Conservation (phyloP, 2,797 vertebrate species). For the Anniella stebbinsi region DNA sequence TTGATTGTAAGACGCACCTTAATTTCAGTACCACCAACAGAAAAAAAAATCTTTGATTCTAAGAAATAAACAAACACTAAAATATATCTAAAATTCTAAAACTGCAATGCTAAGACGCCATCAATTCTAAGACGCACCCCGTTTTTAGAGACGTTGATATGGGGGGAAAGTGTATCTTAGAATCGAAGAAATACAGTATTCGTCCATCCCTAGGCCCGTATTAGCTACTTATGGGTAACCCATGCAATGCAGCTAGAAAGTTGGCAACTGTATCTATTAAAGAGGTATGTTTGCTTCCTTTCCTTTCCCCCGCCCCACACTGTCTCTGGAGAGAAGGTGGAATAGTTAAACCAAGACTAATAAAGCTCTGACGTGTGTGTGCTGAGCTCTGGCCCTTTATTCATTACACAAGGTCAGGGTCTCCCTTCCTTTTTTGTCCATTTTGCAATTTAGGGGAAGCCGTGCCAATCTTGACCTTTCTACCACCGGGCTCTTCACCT, state of each 20-base stretch:
- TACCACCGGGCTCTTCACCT: slow-evolving; percentile 63
- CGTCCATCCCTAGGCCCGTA: too few species aligned
- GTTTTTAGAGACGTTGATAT: too few species aligned
- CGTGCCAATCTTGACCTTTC: slow-evolving; percentile 74
- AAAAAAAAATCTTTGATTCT: too few species aligned
- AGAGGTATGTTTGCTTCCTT: not conserved
- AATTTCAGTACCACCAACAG: too few species aligned
- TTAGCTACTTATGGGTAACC: not conserved
- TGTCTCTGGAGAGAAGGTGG: slow-evolving; percentile 44
- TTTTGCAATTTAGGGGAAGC: slow-evolving; percentile 72
- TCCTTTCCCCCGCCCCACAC: not conserved
- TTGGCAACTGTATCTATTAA: not conserved
- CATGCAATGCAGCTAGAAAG: not conserved
- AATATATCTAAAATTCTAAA: too few species aligned
- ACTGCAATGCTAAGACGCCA: too few species aligned
- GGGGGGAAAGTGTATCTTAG: too few species aligned
- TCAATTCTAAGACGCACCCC: too few species aligned
- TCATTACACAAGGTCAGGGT: slow-evolving; percentile 75
- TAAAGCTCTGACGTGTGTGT: slow-evolving; percentile 40
- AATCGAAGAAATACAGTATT: too few species aligned
- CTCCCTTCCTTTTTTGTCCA: slow-evolving; percentile 62
- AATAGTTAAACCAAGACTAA: slow-evolving; percentile 51
- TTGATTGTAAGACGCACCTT: too few species aligned
- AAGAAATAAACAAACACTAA: too few species aligned
- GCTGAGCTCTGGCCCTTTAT: slow-evolving; percentile 58